phyloP scores from a whole-genome alignment of 2,888 invertebrate genomes.

The Incurvaria masculella region DNA sequence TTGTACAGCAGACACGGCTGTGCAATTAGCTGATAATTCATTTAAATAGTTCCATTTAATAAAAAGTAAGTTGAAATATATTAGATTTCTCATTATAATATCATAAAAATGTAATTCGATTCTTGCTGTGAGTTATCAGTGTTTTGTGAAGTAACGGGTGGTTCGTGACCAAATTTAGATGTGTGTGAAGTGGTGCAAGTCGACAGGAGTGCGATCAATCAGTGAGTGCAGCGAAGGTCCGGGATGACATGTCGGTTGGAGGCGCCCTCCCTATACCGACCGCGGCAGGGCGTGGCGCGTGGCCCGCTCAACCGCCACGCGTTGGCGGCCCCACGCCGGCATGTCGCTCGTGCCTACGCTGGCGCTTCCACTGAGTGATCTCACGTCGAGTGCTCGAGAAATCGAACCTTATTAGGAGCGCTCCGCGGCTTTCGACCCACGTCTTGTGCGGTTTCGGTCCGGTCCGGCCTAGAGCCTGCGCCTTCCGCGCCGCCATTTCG shows the following conservation, averaged over 20 bases:
- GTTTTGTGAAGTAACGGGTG: neutral
- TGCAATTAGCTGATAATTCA: slow-evolving; percentile 41
- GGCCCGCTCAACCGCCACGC: neutral
- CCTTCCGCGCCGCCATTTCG: neutral
- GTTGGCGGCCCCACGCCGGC: neutral
- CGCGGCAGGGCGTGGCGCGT: slow-evolving; percentile 53
- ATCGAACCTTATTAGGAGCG: neutral
- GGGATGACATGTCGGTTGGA: slow-evolving; percentile 27
- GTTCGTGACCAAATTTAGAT: neutral
- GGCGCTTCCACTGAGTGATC: neutral
- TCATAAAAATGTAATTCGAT: no score
- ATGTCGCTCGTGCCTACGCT: neutral
- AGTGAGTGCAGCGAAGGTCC: slow-evolving; percentile 47
- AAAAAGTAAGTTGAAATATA: slow-evolving; percentile 44
- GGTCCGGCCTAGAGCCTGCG: no score
- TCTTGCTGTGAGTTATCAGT: slow-evolving; percentile 23
- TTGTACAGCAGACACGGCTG: slow-evolving; percentile 52
- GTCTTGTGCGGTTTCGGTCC: neutral
- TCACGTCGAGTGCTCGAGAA: neutral
- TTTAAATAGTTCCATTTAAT: slow-evolving; percentile 51
- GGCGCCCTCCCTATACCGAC: slow-evolving; percentile 27
- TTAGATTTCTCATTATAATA: no score
- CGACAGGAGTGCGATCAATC: slow-evolving; percentile 17
- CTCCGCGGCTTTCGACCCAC: neutral
- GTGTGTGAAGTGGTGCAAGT: slow-evolving; percentile 22